Percentiles rank a stretch among this genome's conserved stretches.
Conservation (phyloP, 2,888 invertebrate species). For the Microctonus hyperodae region DNA sequence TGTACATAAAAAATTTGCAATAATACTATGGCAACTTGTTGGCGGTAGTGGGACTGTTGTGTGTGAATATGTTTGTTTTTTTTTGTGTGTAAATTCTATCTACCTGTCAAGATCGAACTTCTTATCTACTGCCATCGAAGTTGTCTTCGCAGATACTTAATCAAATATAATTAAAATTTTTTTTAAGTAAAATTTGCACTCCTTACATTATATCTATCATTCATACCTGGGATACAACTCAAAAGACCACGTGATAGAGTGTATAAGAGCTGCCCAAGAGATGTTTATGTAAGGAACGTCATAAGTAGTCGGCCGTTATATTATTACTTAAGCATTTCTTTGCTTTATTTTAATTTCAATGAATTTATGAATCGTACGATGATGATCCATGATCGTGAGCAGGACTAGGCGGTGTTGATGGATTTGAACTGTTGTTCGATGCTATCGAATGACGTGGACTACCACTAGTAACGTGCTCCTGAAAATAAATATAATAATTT, state of each 20-base stretch:
- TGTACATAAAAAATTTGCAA: constrained; percentile 32
- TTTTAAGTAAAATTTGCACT: constrained; percentile 33
- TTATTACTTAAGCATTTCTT: background rate
- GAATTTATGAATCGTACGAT: constrained; percentile 70
- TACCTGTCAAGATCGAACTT: background rate
- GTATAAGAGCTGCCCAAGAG: constrained; percentile 2
- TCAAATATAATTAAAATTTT: background rate
- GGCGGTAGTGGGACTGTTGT: constrained; percentile 23
- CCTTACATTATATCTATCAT: constrained; percentile 22
- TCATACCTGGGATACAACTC: constrained; percentile 34
- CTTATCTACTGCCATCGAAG: constrained; percentile 20
- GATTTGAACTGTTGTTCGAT: constrained; percentile 77
- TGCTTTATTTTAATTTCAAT: background rate
- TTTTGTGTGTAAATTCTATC: too few species aligned
- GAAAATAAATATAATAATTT: background rate
- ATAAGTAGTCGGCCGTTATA: constrained; percentile 30
- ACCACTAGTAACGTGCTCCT: constrained; percentile 63
- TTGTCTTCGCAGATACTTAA: constrained; percentile 25
- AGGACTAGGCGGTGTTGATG: constrained; percentile 76
- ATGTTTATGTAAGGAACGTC: constrained; percentile 20
- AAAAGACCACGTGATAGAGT: constrained; percentile 9
- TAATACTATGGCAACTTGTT: constrained; percentile 33
- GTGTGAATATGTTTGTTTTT: constrained; percentile 8
- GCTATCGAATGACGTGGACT: constrained; percentile 77
- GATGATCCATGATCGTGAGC: constrained; percentile 73